Evolutionary conservation across 2,113 vertebrate genomes (phyloP).

Genomic region (Macquaria australasica): DNA sequence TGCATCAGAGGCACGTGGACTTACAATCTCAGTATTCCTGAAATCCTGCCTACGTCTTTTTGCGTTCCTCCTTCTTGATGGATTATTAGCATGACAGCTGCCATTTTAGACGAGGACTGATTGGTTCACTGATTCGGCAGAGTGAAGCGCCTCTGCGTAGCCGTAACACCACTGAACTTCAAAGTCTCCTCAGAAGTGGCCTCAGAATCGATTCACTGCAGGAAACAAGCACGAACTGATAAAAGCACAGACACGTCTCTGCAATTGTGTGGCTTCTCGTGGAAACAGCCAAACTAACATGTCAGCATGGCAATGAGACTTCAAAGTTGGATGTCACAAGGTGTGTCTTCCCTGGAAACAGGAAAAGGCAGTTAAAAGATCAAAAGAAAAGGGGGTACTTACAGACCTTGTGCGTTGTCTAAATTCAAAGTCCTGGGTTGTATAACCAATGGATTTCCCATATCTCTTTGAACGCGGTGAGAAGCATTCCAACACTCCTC

Average conservation of each 20-base stretch:
- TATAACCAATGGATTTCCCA: constrained; percentile 19
- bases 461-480: constrained; percentile 20
- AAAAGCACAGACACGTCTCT: background rate
- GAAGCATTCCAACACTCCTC: constrained; percentile 18
- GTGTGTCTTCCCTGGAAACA: constrained; percentile 13
- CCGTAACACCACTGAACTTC: background rate
- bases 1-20: background rate
- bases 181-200: constrained; percentile 9
- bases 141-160: background rate
- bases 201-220: background rate
- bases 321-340: constrained; percentile 19
- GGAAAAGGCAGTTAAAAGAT: constrained; percentile 13
- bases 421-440: constrained; percentile 20
- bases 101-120: background rate
- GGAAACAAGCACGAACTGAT: background rate
- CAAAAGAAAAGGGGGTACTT: constrained; percentile 1
- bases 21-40: background rate
- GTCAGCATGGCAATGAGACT: constrained; percentile 21
- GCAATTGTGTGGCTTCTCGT: background rate
- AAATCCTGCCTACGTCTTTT: background rate
- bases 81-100: constrained; percentile 25
- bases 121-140: background rate
- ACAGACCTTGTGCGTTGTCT: background rate
- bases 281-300: background rate
- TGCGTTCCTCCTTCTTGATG: background rate